Evolutionary conservation across 2,797 vertebrate genomes (phyloP), one percentile per base, ranked within the genome.

Genomic region (Schizopygopsis pylzovi): DNA sequence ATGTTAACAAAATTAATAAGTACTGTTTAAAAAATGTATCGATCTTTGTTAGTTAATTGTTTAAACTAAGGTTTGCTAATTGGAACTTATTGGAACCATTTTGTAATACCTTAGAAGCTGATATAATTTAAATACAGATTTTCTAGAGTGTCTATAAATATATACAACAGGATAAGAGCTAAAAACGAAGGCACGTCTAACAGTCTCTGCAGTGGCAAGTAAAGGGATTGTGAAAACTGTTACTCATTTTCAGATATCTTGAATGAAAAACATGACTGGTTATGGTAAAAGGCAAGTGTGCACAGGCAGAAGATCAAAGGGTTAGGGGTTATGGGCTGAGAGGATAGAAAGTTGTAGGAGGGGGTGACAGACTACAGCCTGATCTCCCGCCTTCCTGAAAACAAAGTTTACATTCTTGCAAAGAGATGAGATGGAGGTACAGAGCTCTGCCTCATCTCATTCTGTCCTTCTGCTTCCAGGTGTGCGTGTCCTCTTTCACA

Each of bases 401-500:
- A 72, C 61, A 84, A 88, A 84, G 91, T 93, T 93, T 92, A 91
- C 92, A 94, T 94, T 93, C 91, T 92, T 90, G 65, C 80, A 87
- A 70, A 63, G 20, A 39, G 82, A 87, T 54, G 79, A 84, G 86
- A 90, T 93, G 86, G 70, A 88, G 87, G 87, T 85, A 78, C 88
- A 65, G 85, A 88, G 82, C 59, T 67, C 41, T 86, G 75, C 80
- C 77, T 88, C 78, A 86, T 91, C 59, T 89, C 71, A 49, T 65
- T 59, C 54, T 85, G 81, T 85, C 84, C 79, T 68, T 89, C 70
- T 87, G 83, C 25, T 75, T 85, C 71, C 87, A 88, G 88, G 88
- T 89, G 89, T 88, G 86, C 75, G 67, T 87, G 82, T 84, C 71
- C 25, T 70, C 37, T 75, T 72, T 83, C 67, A 85, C 79, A 75